Evolutionary conservation across 2,797 vertebrate genomes (phyloP).

Genomic region (Champsocephalus esox): DNA sequence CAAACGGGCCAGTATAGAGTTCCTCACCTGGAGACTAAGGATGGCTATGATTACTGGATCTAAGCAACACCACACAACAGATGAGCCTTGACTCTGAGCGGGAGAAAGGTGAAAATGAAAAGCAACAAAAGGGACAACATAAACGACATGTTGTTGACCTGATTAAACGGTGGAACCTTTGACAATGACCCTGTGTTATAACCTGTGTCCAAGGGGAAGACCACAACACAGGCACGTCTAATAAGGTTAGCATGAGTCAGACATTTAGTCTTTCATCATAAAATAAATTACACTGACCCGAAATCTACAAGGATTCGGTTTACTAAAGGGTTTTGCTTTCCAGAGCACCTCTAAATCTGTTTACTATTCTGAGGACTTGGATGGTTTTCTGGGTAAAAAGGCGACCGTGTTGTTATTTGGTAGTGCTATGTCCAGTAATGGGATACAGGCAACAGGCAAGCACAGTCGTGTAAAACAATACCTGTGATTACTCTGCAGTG

Average conservation of each 20-base stretch:
- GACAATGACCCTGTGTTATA: slow-evolving; percentile 53
- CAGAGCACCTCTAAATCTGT: slow-evolving; percentile 52
- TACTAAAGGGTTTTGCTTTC: slow-evolving; percentile 59
- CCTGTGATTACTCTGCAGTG: slow-evolving; percentile 66
- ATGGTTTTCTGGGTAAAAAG: slow-evolving; percentile 49
- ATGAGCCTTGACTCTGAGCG: slow-evolving; percentile 28
- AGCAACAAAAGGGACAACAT: slow-evolving; percentile 12
- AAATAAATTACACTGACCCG: slow-evolving; percentile 36
- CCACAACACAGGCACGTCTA: not conserved
- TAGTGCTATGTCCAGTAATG: slow-evolving; percentile 32
- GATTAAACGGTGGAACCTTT: slow-evolving; percentile 1
- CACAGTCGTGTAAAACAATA: slow-evolving; percentile 61
- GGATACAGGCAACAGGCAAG: slow-evolving; percentile 35
- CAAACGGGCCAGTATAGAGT: slow-evolving; percentile 57
- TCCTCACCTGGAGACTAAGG: slow-evolving; percentile 59
- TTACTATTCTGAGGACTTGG: slow-evolving; percentile 29
- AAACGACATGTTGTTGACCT: slow-evolving; percentile 32
- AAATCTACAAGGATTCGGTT: slow-evolving; percentile 50
- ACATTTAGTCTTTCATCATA: slow-evolving; percentile 12
- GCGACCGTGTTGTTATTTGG: slow-evolving; percentile 43
- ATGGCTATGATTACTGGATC: slow-evolving; percentile 62
- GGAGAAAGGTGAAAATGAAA: not conserved
- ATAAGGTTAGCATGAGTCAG: slow-evolving; percentile 28
- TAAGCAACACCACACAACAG: slow-evolving; percentile 60
- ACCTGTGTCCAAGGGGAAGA: slow-evolving; percentile 22